Conservation (phyloP, 2,888 invertebrate genomes). For the Anticlea derivata region DNA sequence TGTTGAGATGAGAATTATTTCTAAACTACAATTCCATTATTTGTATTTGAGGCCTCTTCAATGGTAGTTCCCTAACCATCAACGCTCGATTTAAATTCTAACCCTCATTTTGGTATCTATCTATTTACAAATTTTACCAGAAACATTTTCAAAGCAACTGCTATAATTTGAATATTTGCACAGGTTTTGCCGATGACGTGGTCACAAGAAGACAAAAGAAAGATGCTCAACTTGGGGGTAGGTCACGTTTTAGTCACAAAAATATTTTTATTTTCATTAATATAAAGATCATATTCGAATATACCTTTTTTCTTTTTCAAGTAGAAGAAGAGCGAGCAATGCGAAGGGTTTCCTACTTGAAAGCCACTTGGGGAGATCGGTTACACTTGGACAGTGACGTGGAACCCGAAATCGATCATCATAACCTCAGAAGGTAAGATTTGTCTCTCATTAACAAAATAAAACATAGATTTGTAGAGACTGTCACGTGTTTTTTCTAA, state of each 20-base stretch:
- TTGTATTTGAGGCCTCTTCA: slow-evolving; percentile 3
- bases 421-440: slow-evolving; percentile 86
- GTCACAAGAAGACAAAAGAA: slow-evolving; percentile 81
- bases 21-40: background rate
- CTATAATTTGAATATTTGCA: slow-evolving; percentile 18
- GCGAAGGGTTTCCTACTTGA: slow-evolving; percentile 96
- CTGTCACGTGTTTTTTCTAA: slow-evolving; percentile 3
- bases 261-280: no score
- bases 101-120: slow-evolving; percentile 14
- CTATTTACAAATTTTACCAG: slow-evolving; percentile 10
- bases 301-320: slow-evolving; percentile 55
- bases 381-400: slow-evolving; percentile 89
- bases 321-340: slow-evolving; percentile 93
- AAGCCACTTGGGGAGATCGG: slow-evolving; percentile 94
- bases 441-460: background rate
- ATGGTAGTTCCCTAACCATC: slow-evolving; percentile 5
- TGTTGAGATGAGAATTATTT: background rate
- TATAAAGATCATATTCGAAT: background rate
- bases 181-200: slow-evolving; percentile 82
- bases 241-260: slow-evolving; percentile 36
- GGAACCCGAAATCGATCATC: slow-evolving; percentile 84
- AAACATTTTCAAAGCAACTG: background rate
- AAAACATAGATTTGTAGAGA: background rate
- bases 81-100: slow-evolving; percentile 6
- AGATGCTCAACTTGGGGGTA: slow-evolving; percentile 80